Evolutionary conservation across 37 sponge, comb jelly and placozoan genomes (phyloP), one percentile per base, ranked within the genome.

Genomic region (Oscarella lobularis): DNA sequence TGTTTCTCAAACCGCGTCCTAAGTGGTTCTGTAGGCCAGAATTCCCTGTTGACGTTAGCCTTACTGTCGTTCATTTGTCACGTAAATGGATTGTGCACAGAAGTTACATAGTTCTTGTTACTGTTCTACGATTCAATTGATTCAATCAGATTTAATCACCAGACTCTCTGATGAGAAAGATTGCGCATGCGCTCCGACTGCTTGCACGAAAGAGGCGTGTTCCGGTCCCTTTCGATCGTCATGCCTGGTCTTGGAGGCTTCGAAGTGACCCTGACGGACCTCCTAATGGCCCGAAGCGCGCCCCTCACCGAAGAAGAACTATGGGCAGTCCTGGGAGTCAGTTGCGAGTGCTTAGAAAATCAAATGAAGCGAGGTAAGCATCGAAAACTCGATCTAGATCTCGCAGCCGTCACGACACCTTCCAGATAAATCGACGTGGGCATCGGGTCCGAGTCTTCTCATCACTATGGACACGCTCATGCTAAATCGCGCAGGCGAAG

Each of bases 381-480:
- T 27, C 20, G 60, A 48, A 48, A 27, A 48, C 60, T 48, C 9
- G 60, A 48, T 48, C 20, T 48, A 27, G 60, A 48, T 48, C 20
- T n/a, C n/a, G n/a, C n/a, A n/a, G n/a, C n/a, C n/a, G n/a, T n/a
- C n/a, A n/a, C n/a, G n/a, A n/a, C n/a, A n/a, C n/a, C 20, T 9
- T 48, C 14, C 31, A 14, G 71, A 68, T 14, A 68, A 14, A 4
- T 29, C 71, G 31, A 68, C 31, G 6, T 68, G 71, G 71, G 29
- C 29, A 5, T 29, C 6, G 4, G 81, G 85, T 0, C 81, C 78
- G 3, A 71, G 37, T 37, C 73, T 89, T 40, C 72, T 85, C 38
- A 79, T 89, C 35, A 80, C 81, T 66, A 84, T 79, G 3, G 90
- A 89, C 77, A 74, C 86, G 39, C 39, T 76, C 37, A 48, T 85